phyloP scores from a whole-genome alignment of 2,888 invertebrate species.

The Cheilosia vernalis region DNA sequence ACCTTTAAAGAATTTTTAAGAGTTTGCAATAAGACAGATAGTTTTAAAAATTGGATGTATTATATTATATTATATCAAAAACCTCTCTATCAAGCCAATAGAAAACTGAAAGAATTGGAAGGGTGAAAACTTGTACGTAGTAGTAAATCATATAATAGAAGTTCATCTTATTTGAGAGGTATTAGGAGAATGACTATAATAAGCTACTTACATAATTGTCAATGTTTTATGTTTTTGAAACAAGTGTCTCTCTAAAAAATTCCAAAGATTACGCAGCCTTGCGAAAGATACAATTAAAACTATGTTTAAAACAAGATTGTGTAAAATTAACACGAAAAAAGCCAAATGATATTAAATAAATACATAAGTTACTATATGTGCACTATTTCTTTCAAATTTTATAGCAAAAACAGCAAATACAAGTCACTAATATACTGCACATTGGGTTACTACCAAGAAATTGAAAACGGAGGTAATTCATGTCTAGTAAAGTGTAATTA shows the following conservation, averaged over 20 bases:
- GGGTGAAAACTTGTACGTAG: constrained; percentile 3
- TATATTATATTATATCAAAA: background rate
- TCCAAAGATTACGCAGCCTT: constrained; percentile 46
- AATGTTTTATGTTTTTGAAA: constrained; percentile 11
- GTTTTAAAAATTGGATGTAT: background rate
- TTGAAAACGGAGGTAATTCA: too few relatives aligned
- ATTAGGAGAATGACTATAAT: background rate
- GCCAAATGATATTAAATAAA: constrained; percentile 52
- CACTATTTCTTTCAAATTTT: background rate
- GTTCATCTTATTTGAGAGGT: constrained; percentile 25
- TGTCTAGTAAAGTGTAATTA: too few relatives aligned
- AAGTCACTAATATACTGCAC: too few relatives aligned
- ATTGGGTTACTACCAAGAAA: too few relatives aligned
- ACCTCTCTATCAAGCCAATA: background rate
- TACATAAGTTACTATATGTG: background rate
- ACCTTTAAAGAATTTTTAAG: constrained; percentile 79
- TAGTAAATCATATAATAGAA: constrained; percentile 19
- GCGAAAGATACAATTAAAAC: constrained; percentile 10
- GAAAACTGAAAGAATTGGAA: background rate
- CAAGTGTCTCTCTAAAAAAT: constrained; percentile 38
- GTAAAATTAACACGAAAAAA: constrained; percentile 13
- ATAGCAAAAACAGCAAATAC: too few relatives aligned
- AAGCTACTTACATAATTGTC: background rate
- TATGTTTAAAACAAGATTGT: constrained; percentile 4
- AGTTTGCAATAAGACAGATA: background rate